Evolutionary conservation across 2,113 vertebrate genomes (phyloP).

Genomic region (Apodemus sylvaticus): DNA sequence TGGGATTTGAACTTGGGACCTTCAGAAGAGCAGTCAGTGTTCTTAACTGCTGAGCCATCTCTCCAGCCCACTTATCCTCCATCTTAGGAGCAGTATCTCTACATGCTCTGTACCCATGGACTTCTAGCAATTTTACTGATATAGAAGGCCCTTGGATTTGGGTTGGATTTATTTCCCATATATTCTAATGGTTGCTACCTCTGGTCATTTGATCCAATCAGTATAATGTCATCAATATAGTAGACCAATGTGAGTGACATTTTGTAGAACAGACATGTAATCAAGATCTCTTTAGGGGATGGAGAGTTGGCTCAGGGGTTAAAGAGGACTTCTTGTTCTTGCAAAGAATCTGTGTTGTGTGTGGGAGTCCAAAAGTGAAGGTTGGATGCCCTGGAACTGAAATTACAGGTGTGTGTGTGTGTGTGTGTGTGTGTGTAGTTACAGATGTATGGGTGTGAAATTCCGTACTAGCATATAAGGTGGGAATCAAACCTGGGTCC

Average conservation of each 20-base stretch:
- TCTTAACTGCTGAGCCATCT: too few species aligned
- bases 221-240: not conserved
- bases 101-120: not conserved
- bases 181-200: not conserved
- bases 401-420: not conserved
- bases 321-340: not conserved
- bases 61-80: not conserved
- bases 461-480: not conserved
- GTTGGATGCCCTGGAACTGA: not conserved
- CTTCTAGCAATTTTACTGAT: not conserved
- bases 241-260: not conserved
- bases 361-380: not conserved
- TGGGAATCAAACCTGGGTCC: not conserved
- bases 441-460: too few species aligned
- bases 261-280: not conserved
- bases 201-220: not conserved
- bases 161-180: not conserved
- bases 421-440: too few species aligned
- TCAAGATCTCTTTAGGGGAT: not conserved
- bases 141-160: not conserved
- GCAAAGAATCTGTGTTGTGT: not conserved
- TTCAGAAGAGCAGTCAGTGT: too few species aligned
- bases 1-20: too few species aligned
- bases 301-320: not conserved
- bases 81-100: not conserved